These are phyloP conservation scores for Allacma fusca DNA, from an alignment of 2,888 invertebrate genomes.

Conservation along the genomic window DNA sequence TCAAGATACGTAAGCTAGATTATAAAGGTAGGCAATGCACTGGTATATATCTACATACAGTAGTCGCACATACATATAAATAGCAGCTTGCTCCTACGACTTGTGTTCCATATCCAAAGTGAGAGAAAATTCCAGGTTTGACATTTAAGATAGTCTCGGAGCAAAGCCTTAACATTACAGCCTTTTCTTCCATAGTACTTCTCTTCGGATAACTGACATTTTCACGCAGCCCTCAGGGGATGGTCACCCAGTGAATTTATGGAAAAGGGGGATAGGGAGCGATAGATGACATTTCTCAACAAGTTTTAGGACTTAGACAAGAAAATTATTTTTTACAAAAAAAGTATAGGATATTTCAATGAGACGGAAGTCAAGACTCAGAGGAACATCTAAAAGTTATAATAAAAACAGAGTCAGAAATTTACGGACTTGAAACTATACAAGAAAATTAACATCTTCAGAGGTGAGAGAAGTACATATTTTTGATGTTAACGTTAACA, in stretches of 20 bases:
- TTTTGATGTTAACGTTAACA: background rate
- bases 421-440: constrained; percentile 8
- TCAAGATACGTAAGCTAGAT: no score
- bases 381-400: constrained; percentile 16
- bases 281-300: constrained; percentile 23
- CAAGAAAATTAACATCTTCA: constrained; percentile 12
- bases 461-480: background rate
- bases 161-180: background rate
- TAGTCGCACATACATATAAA: background rate
- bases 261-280: constrained; percentile 33
- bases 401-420: constrained; percentile 7
- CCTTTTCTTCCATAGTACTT: constrained; percentile 28
- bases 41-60: no score
- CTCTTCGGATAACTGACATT: constrained; percentile 29
- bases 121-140: constrained; percentile 9
- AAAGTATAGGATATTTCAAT: constrained; percentile 1
- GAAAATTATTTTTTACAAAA: constrained; percentile 8
- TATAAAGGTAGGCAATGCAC: no score
- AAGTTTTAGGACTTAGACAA: constrained; percentile 8
- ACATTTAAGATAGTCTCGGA: constrained; percentile 16
- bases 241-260: constrained; percentile 36
- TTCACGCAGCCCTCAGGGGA: constrained; percentile 30
- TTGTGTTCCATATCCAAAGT: background rate
- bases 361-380: constrained; percentile 16
- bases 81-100: background rate